Base-by-base conservation (phyloP, 2,113 vertebrate genomes). In the Sinosuthora webbiana region DNA sequence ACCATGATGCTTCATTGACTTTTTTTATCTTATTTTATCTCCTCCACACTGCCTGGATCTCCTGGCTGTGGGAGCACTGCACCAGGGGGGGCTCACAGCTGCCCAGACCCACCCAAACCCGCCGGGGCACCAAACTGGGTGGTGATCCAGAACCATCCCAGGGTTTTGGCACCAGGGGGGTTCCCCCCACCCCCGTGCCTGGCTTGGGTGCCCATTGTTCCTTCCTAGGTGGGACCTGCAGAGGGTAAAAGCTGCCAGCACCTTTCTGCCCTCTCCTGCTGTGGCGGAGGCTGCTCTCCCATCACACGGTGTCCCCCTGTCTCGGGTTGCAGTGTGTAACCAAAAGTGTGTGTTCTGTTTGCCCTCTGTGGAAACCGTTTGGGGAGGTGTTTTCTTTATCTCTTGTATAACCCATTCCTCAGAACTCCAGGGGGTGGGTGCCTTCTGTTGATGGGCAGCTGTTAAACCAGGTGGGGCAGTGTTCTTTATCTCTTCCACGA, bases 101-200 rank as follows among this genome's bases (percentile, higher is more conserved):
- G 52, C 27, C 4, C 14, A 62, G 30, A 82, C 33, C 44, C 84
- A 3, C 22, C 59, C 31, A 87, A 79, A 76, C 15, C 62, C 37
- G 41, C 0, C 0, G 52, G 30, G 27, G 18, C 44, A 22, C 18
- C 3, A 2, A 37, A 5, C n/a, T 8, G 22, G 30, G 24, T 16
- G 3, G 0, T 1, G 2, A 44, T 31, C 25, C 59, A 62, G 35
- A 37, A 27, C 35, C 57, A 37, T 18, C 41, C 22, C 49, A 39
- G 49, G 39, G 15, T 28, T 86, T 39, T 53, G 80, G 52, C 27
- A 77, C 7, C 42, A 64, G 12, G 2, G 1, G 21, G 50, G 21
- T 7, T 53, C 5, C 27, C 31, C 18, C 6, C 21, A 4, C 4
- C 24, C 35, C 9, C 0, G 23, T 59, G 37, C 68, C 71, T 59